These are phyloP conservation scores for Aspidiotus rigidus DNA, from an alignment of 2,888 invertebrate species.

Conservation along the genomic window DNA sequence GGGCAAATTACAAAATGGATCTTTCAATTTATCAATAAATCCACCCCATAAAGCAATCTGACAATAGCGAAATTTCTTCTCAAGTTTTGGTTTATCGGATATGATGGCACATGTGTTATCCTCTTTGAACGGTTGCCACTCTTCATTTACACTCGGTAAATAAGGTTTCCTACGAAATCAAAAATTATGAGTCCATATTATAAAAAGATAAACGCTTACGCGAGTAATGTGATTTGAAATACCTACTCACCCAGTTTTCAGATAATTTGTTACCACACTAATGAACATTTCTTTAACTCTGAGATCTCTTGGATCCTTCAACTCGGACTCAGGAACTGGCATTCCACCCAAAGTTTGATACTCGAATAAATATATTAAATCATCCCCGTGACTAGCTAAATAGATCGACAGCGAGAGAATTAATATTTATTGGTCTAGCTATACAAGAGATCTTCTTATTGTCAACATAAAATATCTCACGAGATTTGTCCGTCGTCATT, in stretches of 20 bases:
- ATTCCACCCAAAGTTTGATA: constrained; percentile 45
- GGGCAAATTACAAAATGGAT: constrained; percentile 47
- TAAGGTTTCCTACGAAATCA: constrained; percentile 36
- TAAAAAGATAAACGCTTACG: too few relatives aligned
- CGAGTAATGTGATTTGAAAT: not conserved
- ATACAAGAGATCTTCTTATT: not conserved
- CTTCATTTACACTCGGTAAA: constrained; percentile 34
- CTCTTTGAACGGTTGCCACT: constrained; percentile 38
- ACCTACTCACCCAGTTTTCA: constrained; percentile 48
- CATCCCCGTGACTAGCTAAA: constrained; percentile 54
- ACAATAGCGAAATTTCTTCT: constrained; percentile 46
- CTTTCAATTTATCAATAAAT: constrained; percentile 50
- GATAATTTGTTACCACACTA: constrained; percentile 58
- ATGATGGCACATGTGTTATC: constrained; percentile 48
- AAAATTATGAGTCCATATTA: too few relatives aligned
- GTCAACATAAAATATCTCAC: not conserved
- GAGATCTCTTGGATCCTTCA: constrained; percentile 49
- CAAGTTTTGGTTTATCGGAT: constrained; percentile 45
- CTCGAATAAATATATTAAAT: constrained; percentile 62
- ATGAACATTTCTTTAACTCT: constrained; percentile 58
- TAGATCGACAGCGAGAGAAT: too few relatives aligned
- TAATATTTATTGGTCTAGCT: too few relatives aligned
- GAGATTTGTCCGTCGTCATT: not conserved
- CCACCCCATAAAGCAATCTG: constrained; percentile 62
- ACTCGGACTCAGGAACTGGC: constrained; percentile 39